Base-by-base conservation (phyloP, 92 coral and sea anemone species). In the Micromussa lordhowensis region DNA sequence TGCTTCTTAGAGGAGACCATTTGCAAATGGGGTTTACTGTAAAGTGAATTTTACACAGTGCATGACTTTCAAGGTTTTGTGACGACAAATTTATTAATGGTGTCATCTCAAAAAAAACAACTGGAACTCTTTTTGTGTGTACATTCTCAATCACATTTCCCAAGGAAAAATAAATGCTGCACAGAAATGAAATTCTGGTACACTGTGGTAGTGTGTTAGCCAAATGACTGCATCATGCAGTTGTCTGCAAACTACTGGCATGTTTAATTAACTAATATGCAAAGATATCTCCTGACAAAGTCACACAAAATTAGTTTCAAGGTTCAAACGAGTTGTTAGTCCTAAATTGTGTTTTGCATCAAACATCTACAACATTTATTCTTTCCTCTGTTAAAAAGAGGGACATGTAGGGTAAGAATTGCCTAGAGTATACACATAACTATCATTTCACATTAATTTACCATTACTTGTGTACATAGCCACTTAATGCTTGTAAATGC, bases 401-500 rank as follows among this genome's bases (percentile, higher is more conserved):
- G 68, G 1, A 44, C 21, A 44, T 13, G 63, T 48, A 49, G 86
- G 78, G 86, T 74, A 36, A 1, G 57, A 40, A 75, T 55, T 58
- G 72, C 88, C 57, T 53, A 22, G 38, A 16, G 2, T 68, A 29
- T 29, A 21, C 73, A 72, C 48, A 51, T n/a, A 29, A 80, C 24
- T 22, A 29, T 70, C 68, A 83, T 32, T 72, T 40, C 36, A n/a
- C 35, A 16, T 71, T 10, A 28, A n/a, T 8, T 72, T 32, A 49
- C 36, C 4, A 51, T 57, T 21, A 78, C 77, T 69, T 61, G 70
- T 85, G 82, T 75, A 85, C 61, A 85, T 57, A 75, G 74, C 58
- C 22, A 24, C 73, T 58, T 61, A 85, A 75, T 32, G 69, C 79
- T 32, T 83, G 87, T 83, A 49, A 48, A 84, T 35, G 72, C 88